phyloP scores from a whole-genome alignment of 2,797 vertebrate genomes.

The Enteromius paludinosus region DNA sequence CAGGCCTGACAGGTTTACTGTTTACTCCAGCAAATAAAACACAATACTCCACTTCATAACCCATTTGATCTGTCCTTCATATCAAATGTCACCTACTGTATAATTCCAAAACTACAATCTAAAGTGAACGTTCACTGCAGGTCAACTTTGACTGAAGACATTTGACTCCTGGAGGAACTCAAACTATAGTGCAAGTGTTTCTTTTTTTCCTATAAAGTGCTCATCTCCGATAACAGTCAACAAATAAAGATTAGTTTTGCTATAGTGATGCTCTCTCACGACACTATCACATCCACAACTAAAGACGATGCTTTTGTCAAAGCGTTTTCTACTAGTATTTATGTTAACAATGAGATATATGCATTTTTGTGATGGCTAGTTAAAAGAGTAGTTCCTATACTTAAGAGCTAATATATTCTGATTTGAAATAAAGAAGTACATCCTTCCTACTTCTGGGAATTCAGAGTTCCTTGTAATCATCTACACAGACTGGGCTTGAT shows the following conservation, averaged over 20 bases:
- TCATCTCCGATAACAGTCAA: not conserved
- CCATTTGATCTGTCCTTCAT: not conserved
- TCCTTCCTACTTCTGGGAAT: not conserved
- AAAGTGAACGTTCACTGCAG: not conserved
- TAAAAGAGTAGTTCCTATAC: not conserved
- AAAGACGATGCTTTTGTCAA: not conserved
- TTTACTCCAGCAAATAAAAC: not conserved
- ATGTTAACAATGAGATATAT: not conserved
- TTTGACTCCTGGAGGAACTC: not conserved
- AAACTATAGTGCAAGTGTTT: not conserved
- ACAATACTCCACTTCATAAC: not conserved
- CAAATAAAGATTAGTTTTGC: not conserved
- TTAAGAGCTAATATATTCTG: no score
- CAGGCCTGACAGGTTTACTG: not conserved
- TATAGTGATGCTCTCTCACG: not conserved
- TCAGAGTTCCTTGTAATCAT: not conserved
- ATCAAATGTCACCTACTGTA: not conserved
- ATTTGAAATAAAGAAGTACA: not conserved
- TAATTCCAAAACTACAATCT: not conserved
- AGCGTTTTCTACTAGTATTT: not conserved
- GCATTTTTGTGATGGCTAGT: not conserved
- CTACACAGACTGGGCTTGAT: slow-evolving; percentile 20
- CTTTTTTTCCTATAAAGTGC: not conserved
- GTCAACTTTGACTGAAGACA: not conserved
- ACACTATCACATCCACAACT: not conserved